phyloP scores from a whole-genome alignment of 2,797 vertebrate species.

The Oreonectes daqikongensis region DNA sequence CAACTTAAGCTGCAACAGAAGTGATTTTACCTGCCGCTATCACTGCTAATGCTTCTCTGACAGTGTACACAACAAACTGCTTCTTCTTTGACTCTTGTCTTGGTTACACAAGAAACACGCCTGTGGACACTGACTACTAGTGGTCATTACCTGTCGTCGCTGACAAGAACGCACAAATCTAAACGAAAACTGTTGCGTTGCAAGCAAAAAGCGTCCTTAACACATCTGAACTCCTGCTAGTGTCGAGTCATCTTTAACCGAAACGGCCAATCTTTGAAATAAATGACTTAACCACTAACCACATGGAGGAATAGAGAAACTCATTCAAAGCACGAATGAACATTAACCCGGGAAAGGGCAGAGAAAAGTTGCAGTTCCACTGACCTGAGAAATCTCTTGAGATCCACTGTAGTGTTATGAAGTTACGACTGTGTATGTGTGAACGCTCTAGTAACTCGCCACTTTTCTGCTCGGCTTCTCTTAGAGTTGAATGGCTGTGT shows the following conservation, averaged over 20 bases:
- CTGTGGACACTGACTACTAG: no score
- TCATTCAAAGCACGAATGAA: conserved; percentile 32
- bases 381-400: conserved; percentile 25
- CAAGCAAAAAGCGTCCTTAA: no score
- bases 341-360: conserved; percentile 17
- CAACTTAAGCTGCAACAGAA: no score
- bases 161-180: no score
- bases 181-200: no score
- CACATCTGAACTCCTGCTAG: background rate
- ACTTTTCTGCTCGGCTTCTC: conserved; percentile 1
- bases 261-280: conserved; percentile 18
- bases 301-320: conserved; percentile 16
- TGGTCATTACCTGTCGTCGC: no score
- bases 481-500: conserved; percentile 6
- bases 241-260: background rate
- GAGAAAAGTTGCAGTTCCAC: background rate
- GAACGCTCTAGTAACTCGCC: conserved; percentile 9
- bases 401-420: conserved; percentile 17
- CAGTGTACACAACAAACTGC: no score
- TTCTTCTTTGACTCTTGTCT: no score
- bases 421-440: conserved; percentile 22
- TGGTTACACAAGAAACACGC: no score
- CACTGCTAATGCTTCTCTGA: no score
- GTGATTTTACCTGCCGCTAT: no score
- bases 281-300: background rate